Evolutionary conservation across 2,113 vertebrate species (phyloP), one percentile per base, ranked within the genome.

Genomic region (Arizona elegans): DNA sequence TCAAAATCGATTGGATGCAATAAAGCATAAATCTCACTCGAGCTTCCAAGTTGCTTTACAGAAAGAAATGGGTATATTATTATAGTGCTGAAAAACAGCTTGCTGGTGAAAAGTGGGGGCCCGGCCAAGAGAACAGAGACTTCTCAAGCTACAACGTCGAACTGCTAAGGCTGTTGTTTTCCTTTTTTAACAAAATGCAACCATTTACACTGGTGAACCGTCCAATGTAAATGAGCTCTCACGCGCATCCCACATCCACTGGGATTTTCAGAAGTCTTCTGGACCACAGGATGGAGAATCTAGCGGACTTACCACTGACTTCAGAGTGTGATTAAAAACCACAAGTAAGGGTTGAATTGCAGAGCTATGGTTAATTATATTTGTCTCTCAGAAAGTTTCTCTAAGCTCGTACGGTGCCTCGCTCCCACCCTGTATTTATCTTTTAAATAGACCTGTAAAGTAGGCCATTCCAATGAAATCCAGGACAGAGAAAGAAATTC

Each of bases 1-100:
- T 86, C 0, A 4, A 92, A 95, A 95, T 56, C 0, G 0, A 52
- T 86, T 86, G 53, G 54, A 2, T 33, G 93, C 87, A n/a, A 1
- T 15, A 6, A 89, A 94, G 43, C 87, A 91, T 3, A 9, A 12
- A 8, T 53, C 70, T 53, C 15, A 88, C 21, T 11, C 23, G 26
- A 19, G 90, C 29, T 58, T 65, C 87, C 85, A 15, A 86, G 47
- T 11, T 86, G 52, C 81, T 62, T 91, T 24, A 58, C 10, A 52
- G 53, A 86, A 29, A 50, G 92, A 70, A 54, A 86, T 87, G 7
- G 24, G 23, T 24, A 3, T 11, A 24, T 33, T 43, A 3, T 52
- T 52, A 59, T 23, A 3, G 47, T 38, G 52, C 23, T 62, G 23
- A 47, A n/a, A 59, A 86, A 52, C 15, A 56, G 29, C 15, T 55